Conservation (phyloP, 2,113 vertebrate genomes). For the Cyanocitta stelleri region DNA sequence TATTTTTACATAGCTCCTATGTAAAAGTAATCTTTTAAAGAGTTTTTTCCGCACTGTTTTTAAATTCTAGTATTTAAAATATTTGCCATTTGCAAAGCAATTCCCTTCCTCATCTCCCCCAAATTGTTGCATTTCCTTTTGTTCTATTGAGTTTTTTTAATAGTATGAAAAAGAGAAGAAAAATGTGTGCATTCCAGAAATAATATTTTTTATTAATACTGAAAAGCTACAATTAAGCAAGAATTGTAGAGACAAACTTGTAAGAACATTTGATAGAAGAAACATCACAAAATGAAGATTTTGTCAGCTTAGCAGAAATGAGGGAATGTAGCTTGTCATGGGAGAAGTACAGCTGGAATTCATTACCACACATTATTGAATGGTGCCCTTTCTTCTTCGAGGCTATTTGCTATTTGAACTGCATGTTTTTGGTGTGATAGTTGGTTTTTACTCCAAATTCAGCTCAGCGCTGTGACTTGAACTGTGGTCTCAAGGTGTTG, state of each 20-base stretch:
- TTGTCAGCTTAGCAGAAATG: not conserved
- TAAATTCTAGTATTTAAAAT: not conserved
- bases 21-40: not conserved
- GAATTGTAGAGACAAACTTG: not conserved
- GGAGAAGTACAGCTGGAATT: not conserved
- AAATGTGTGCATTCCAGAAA: not conserved
- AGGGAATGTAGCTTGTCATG: not conserved
- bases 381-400: not conserved
- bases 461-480: not conserved
- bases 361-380: not conserved
- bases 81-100: not conserved
- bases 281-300: not conserved
- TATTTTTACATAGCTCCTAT: not conserved
- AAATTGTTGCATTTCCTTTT: not conserved
- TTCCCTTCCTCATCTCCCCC: not conserved
- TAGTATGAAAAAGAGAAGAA: not conserved
- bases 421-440: not conserved
- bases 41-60: not conserved
- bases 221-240: not conserved
- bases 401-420: not conserved
- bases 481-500: not conserved
- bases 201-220: not conserved
- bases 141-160: not conserved
- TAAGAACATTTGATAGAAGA: not conserved
- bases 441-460: not conserved